A percentile compares a stretch with the other conserved stretches of the same genome.
phyloP scores from a whole-genome alignment of 2,888 invertebrate species.

The Melieria picta region DNA sequence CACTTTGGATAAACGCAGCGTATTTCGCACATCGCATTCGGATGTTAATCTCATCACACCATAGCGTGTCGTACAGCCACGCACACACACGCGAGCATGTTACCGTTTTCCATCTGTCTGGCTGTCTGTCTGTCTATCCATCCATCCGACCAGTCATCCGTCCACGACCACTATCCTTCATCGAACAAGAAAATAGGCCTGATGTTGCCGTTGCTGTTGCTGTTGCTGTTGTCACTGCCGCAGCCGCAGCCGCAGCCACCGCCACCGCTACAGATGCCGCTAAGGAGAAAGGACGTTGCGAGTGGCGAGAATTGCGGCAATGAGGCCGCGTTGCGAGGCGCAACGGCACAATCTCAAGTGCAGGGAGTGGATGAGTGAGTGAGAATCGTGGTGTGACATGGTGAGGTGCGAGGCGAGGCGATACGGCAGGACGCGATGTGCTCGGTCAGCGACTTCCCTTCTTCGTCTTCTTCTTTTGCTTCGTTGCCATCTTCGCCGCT shows the following conservation, averaged over 20 bases:
- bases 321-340: slow-evolving; percentile 28
- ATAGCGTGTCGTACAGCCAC: not conserved
- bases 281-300: slow-evolving; percentile 49
- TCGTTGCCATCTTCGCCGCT: slow-evolving; percentile 57
- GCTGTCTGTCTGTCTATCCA: slow-evolving; percentile 16
- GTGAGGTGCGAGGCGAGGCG: slow-evolving; percentile 19
- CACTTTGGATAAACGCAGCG: too few relatives aligned
- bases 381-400: too few relatives aligned
- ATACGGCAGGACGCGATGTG: slow-evolving; percentile 20
- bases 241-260: slow-evolving; percentile 35
- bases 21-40: not conserved
- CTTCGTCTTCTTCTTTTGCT: slow-evolving; percentile 46
- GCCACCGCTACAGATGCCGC: slow-evolving; percentile 45
- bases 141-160: slow-evolving; percentile 26
- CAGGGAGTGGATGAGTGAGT: not conserved
- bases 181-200: slow-evolving; percentile 26
- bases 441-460: slow-evolving; percentile 5
- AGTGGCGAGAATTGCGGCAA: slow-evolving; percentile 32
- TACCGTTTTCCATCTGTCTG: not conserved
- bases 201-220: slow-evolving; percentile 26
- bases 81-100: slow-evolving; percentile 7
- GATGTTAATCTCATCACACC: slow-evolving; percentile 15
- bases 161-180: slow-evolving; percentile 20
- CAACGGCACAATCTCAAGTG: slow-evolving; percentile 1
- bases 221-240: slow-evolving; percentile 34